phyloP scores from a whole-genome alignment of 2,797 vertebrate species.

The Hemibagrus guttatus region DNA sequence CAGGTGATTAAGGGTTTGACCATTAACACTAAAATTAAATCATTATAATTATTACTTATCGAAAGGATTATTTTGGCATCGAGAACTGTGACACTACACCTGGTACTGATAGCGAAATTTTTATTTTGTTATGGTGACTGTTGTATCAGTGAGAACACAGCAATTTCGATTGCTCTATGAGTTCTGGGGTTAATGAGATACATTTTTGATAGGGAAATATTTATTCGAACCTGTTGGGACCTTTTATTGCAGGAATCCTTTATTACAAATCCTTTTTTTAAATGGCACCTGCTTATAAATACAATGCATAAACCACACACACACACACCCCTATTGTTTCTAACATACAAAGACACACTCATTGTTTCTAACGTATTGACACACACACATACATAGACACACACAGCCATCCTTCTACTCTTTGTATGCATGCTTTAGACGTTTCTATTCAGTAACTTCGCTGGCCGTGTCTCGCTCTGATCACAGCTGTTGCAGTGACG shows the following conservation, averaged over 20 bases:
- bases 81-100: background rate
- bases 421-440: background rate
- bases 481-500: slow-evolving; percentile 52
- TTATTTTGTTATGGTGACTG: background rate
- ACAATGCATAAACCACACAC: background rate
- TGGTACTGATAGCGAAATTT: background rate
- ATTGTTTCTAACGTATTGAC: too few relatives aligned
- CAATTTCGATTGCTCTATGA: background rate
- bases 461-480: slow-evolving; percentile 8
- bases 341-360: background rate
- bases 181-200: background rate
- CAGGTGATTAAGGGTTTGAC: too few relatives aligned
- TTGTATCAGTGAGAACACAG: background rate
- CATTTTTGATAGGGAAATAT: background rate
- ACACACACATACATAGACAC: background rate
- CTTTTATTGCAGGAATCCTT: background rate
- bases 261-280: background rate
- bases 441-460: slow-evolving; percentile 20
- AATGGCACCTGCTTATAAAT: background rate
- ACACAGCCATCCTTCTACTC: background rate
- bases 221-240: background rate
- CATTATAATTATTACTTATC: background rate
- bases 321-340: background rate
- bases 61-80: background rate
- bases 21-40: background rate